Conservation (phyloP, 2,888 invertebrate genomes). For the Caenorhabditis plicata region DNA sequence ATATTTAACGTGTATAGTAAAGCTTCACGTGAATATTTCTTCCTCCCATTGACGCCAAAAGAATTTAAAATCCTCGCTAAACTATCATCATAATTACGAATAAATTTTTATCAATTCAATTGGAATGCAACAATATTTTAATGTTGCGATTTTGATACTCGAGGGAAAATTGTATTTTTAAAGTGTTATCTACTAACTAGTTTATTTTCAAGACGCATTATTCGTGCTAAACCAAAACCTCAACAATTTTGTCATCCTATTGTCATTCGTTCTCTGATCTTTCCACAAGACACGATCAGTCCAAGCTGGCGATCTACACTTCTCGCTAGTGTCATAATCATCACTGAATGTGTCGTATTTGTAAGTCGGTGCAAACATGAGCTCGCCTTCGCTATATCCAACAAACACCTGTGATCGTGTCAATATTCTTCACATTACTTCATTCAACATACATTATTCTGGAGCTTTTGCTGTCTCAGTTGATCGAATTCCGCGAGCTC, state of each 20-base stretch:
- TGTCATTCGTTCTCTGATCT: conserved; percentile 40
- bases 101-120: no score
- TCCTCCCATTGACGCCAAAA: no score
- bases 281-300: conserved; percentile 96
- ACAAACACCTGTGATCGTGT: conserved; percentile 77
- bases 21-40: no score
- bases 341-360: conserved; percentile 98
- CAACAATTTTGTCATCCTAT: conserved; percentile 13
- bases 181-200: no score
- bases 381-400: conserved; percentile 87
- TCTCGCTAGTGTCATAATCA: conserved; percentile 98
- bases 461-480: conserved; percentile 72
- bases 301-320: conserved; percentile 82
- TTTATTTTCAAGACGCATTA: no score
- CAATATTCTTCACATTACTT: not conserved
- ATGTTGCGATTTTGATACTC: no score
- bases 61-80: no score
- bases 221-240: no score
- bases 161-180: no score
- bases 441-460: conserved; percentile 60
- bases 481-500: conserved; percentile 85
- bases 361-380: conserved; percentile 92
- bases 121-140: no score
- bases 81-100: no score
- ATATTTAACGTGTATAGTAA: no score